These are phyloP conservation scores for Serripes groenlandicus DNA, from an alignment of 2,888 invertebrate species.

Conservation along the genomic window DNA sequence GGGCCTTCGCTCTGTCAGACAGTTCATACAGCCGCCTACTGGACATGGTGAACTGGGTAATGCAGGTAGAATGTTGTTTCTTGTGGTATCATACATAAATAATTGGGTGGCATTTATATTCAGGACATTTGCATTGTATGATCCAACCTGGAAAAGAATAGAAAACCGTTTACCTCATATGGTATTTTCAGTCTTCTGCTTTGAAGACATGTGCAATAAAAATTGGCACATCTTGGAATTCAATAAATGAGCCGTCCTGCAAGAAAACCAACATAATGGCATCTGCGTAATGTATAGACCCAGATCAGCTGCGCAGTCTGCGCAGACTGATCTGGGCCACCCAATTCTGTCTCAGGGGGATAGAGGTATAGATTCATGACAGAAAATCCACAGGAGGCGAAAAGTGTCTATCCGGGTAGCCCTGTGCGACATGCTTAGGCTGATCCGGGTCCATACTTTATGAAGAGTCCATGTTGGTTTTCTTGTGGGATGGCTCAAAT, in stretches of 20 bases:
- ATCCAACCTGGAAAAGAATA: slow-evolving; percentile 74
- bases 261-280: not conserved
- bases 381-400: no score
- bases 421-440: no score
- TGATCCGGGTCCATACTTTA: no score
- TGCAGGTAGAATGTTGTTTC: slow-evolving; percentile 46
- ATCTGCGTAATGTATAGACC: not conserved
- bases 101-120: slow-evolving; percentile 57
- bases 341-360: no score
- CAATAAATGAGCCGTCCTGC: not conserved
- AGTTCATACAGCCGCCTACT: slow-evolving; percentile 71
- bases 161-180: no score
- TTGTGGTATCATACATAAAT: slow-evolving; percentile 66
- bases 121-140: slow-evolving; percentile 61
- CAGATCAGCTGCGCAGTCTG: not conserved
- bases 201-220: not conserved
- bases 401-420: no score
- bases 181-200: no score
- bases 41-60: slow-evolving; percentile 75
- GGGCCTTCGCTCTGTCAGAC: slow-evolving; percentile 66
- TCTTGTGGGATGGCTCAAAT: no score
- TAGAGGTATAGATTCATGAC: no score
- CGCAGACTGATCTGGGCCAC: not conserved
- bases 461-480: no score
- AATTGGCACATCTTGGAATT: not conserved